These are phyloP conservation scores for Eunapius fragilis DNA, from an alignment of 37 sponge, comb jelly and placozoan species.

Conservation along the genomic window DNA sequence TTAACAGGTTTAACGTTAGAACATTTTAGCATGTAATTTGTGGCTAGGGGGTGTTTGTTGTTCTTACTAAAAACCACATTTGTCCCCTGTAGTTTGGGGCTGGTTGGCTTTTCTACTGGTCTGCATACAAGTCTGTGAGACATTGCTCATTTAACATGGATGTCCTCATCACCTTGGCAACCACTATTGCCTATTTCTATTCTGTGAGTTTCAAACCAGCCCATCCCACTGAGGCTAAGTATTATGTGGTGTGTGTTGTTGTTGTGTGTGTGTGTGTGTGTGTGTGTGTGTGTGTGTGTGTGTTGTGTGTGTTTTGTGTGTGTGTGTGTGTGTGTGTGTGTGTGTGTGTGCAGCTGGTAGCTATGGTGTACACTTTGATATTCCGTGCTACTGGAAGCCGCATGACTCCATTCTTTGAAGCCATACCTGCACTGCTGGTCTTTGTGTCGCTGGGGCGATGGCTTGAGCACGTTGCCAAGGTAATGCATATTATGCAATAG, in stretches of 20 bases:
- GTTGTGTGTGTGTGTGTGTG: too few relatives aligned
- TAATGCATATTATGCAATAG: too few relatives aligned
- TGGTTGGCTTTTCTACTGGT: constrained; percentile 82
- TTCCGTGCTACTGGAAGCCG: background rate
- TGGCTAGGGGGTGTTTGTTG: background rate
- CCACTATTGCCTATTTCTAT: constrained; percentile 84
- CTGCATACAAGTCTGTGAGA: constrained; percentile 72
- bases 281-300: too few relatives aligned
- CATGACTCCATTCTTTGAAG: constrained; percentile 72
- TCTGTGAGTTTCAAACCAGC: constrained; percentile 37
- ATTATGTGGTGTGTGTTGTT: too few relatives aligned
- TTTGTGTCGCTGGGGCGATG: constrained; percentile 82
- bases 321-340: too few relatives aligned
- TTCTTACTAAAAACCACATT: background rate
- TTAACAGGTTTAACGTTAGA: too few relatives aligned
- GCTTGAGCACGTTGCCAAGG: constrained; percentile 88
- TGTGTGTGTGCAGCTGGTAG: background rate
- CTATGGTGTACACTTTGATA: background rate
- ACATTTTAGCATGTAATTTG: too few relatives aligned
- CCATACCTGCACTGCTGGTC: constrained; percentile 72
- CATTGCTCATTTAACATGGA: constrained; percentile 91
- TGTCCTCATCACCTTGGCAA: constrained; percentile 84
- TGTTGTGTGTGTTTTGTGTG: too few relatives aligned
- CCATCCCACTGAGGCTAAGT: too few relatives aligned
- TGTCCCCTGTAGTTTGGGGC: constrained; percentile 61